These are phyloP conservation scores for Rhagoletis pomonella DNA, from an alignment of 1,140 invertebrate species.

Conservation along the genomic window DNA sequence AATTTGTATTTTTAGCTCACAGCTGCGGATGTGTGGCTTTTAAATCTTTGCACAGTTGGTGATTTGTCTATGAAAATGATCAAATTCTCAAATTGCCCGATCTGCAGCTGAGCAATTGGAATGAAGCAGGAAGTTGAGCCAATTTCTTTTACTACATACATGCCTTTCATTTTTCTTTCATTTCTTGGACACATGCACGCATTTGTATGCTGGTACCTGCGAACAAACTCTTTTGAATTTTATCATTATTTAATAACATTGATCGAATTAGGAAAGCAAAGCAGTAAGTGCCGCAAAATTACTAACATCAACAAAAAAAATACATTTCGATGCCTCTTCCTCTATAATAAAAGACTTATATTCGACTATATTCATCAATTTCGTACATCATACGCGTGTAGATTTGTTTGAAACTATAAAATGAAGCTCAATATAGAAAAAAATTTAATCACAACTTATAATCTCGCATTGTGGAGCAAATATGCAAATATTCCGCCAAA, in stretches of 20 bases:
- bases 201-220: background rate
- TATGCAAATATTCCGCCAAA: background rate
- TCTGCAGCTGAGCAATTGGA: background rate
- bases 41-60: background rate
- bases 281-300: background rate
- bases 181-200: background rate
- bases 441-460: no score
- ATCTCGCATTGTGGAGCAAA: background rate
- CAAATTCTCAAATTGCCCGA: background rate
- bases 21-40: background rate
- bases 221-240: background rate
- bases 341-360: background rate
- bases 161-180: background rate
- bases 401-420: no score
- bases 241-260: background rate
- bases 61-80: background rate
- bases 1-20: slow-evolving; percentile 4
- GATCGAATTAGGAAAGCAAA: background rate
- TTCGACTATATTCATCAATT: no score
- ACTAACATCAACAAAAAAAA: background rate
- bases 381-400: no score
- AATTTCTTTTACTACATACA: background rate
- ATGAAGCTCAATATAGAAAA: no score
- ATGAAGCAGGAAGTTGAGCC: background rate
- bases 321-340: background rate